Conservation (phyloP, 1,140 invertebrate species). For the Pissodes strobi region DNA sequence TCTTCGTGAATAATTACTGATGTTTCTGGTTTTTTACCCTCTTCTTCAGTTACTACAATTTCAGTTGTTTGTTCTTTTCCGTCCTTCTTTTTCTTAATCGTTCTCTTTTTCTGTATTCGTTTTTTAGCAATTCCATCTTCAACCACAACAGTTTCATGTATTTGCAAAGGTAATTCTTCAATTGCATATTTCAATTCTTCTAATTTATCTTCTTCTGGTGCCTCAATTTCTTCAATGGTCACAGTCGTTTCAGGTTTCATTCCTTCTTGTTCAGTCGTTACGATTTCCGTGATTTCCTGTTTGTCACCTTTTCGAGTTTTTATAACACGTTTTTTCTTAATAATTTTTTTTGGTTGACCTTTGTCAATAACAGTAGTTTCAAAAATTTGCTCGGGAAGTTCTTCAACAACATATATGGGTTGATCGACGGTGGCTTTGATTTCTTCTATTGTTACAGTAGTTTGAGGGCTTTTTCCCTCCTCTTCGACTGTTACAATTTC, state of each 20-base stretch:
- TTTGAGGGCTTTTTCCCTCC: constrained; percentile 48
- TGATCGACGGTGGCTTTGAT: constrained; percentile 24
- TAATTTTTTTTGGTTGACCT: constrained; percentile 48
- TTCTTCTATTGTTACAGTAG: constrained; percentile 52
- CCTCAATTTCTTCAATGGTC: constrained; percentile 43
- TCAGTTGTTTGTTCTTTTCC: constrained; percentile 50
- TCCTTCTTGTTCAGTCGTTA: constrained; percentile 44
- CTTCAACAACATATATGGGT: constrained; percentile 39
- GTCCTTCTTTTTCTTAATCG: constrained; percentile 18
- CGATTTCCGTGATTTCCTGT: constrained; percentile 49
- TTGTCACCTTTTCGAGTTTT: constrained; percentile 47
- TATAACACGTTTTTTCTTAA: constrained; percentile 48
- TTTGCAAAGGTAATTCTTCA: constrained; percentile 52
- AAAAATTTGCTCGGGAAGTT: constrained; percentile 49
- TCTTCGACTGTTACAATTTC: constrained; percentile 51
- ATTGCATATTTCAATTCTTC: constrained; percentile 37
- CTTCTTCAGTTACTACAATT: constrained; percentile 52
- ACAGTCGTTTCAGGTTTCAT: constrained; percentile 46
- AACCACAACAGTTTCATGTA: constrained; percentile 32
- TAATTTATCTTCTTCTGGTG: constrained; percentile 47
- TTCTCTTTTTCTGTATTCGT: constrained; percentile 44
- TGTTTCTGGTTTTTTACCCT: constrained; percentile 46
- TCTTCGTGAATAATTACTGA: constrained; percentile 11
- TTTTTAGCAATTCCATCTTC: constrained; percentile 45
- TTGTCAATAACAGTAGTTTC: constrained; percentile 40